Evolutionary conservation across 2,888 invertebrate species (phyloP).

Genomic region (Ceraclea dissimilis): DNA sequence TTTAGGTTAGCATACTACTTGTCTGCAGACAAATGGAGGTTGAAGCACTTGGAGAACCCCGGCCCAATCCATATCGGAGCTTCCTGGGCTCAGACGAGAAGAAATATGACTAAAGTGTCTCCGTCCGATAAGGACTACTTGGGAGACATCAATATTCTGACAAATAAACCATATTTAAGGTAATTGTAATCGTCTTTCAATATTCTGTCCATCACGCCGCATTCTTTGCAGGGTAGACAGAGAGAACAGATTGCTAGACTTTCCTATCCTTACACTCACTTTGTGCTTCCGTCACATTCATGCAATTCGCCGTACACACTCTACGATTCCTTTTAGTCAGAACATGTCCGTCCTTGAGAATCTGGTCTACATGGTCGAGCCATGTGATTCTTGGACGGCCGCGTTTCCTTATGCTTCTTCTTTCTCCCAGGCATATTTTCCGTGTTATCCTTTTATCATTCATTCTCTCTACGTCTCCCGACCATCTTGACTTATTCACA

Average conservation of each 20-base stretch:
- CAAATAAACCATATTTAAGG: constrained; percentile 51
- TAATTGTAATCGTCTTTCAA: constrained; percentile 29
- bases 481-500: not conserved
- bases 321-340: too few relatives aligned
- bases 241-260: too few relatives aligned
- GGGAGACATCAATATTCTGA: constrained; percentile 43
- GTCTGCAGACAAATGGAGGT: constrained; percentile 50
- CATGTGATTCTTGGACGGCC: too few relatives aligned
- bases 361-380: too few relatives aligned
- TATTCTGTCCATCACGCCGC: too few relatives aligned
- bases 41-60: constrained; percentile 40
- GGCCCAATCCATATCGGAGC: constrained; percentile 34
- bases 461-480: not conserved
- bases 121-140: constrained; percentile 44
- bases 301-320: too few relatives aligned
- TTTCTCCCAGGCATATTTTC: too few relatives aligned
- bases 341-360: too few relatives aligned
- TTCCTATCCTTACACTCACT: too few relatives aligned
- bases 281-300: too few relatives aligned
- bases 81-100: constrained; percentile 48
- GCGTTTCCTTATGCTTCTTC: too few relatives aligned
- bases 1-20: constrained; percentile 48
- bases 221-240: too few relatives aligned
- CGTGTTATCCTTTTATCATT: not conserved
- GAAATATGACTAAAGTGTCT: constrained; percentile 41